Evolutionary conservation across 2,888 invertebrate genomes (phyloP), one percentile per base, ranked within the genome.

Genomic region (Epirrhoe tristata): DNA sequence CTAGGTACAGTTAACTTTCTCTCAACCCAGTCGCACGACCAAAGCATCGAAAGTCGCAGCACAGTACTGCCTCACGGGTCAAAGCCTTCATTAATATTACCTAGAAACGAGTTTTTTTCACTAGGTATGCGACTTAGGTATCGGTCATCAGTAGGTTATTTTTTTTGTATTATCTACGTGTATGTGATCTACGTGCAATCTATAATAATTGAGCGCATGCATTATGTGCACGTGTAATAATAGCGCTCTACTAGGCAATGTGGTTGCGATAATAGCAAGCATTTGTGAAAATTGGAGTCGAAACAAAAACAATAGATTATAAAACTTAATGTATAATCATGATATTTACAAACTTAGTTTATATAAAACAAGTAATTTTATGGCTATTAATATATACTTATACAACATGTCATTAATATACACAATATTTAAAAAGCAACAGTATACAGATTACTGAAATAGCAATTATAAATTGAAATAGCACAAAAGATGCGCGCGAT

Each of bases 1-100:
- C 90, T 86, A n/a, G n/a, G n/a, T n/a, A 93, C 93, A 89, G 93
- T 93, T 93, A 94, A 94, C 94, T 94, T 94, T 94, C 94, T 93
- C 93, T 87, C 84, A 78, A 77, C 76, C 81, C 81, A 81, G 82
- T 82, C 84, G 83, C 81, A 79, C 84, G 80, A 78, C 85, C 85
- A 85, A 88, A 84, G 81, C 83, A 92, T 90, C 92, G 92, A 92
- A 93, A 93, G 93, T 92, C 84, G 82, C 81, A 79, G 76, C 81
- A 82, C 12, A 79, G 80, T 82, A 80, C 83, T 83, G 83, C 82
- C 82, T 86, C 84, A 76, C 84, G 86, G 90, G 90, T 91, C 91
- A 89, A 86, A 89, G 84, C 85, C 82, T 90, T 84, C 85, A 85
- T 87, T 81, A 82, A 79, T 83, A 83, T 81, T 80, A 77, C 74